Conservation (phyloP, 1,140 invertebrate genomes). For the Aphis gossypii region DNA sequence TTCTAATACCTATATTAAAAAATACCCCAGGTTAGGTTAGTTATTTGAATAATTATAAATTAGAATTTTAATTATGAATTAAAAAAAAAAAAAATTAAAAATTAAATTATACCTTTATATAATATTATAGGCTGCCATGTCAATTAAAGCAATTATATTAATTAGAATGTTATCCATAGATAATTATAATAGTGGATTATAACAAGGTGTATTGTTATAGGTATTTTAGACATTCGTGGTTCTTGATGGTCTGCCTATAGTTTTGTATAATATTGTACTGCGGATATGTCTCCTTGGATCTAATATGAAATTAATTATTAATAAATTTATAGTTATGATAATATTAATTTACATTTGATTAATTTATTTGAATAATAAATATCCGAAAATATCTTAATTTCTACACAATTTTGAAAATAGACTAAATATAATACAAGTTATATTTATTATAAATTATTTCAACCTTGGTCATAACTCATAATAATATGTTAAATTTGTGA, state of each 20-base stretch:
- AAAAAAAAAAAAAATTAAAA: too few species aligned
- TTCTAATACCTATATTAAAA: background rate
- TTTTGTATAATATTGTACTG: background rate
- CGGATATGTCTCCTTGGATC: background rate
- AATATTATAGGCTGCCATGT: background rate
- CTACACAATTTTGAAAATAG: background rate
- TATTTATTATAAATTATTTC: background rate
- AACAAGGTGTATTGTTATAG: background rate
- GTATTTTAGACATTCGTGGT: background rate
- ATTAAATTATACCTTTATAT: too few species aligned
- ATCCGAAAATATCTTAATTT: background rate
- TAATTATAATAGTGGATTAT: background rate
- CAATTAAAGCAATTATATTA: background rate
- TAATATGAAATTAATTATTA: background rate
- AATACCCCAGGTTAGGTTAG: too few species aligned
- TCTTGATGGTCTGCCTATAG: background rate
- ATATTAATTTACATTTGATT: too few species aligned
- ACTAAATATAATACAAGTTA: background rate
- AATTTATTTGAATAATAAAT: background rate
- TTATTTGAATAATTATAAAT: constrained; percentile 4
- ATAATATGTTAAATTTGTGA: background rate
- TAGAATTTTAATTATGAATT: too few species aligned
- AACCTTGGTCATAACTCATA: background rate
- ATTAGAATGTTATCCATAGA: background rate
- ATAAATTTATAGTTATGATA: too few species aligned